A percentile compares a stretch with the other conserved stretches of the same genome.
phyloP scores from a whole-genome alignment of 1,140 invertebrate genomes.

The Littorina saxatilis region DNA sequence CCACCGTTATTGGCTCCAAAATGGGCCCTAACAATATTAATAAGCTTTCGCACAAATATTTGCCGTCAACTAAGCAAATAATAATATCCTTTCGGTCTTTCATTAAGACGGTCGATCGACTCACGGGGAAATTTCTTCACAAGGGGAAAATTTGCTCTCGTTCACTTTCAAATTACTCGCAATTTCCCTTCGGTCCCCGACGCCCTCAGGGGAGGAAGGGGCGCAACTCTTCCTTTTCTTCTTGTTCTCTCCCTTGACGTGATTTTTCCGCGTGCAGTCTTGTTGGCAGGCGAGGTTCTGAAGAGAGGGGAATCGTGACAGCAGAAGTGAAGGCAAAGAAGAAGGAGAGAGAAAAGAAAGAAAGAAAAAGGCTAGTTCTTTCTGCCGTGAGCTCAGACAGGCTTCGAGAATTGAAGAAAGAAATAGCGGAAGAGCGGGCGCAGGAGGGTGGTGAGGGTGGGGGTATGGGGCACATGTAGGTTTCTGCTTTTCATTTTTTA shows the following conservation, averaged over 20 bases:
- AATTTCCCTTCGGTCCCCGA: slow-evolving; percentile 38
- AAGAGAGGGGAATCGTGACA: neutral
- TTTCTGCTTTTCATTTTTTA: too few species aligned
- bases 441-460: neutral
- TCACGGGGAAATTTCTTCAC: slow-evolving; percentile 46
- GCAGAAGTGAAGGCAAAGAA: too few species aligned
- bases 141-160: slow-evolving; percentile 46
- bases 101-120: slow-evolving; percentile 45
- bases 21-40: slow-evolving; percentile 53
- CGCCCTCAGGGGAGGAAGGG: slow-evolving; percentile 24
- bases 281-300: slow-evolving; percentile 16
- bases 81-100: slow-evolving; percentile 50
- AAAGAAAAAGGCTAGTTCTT: too few species aligned
- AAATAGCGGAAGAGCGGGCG: slow-evolving; percentile 7
- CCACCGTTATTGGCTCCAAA: slow-evolving; percentile 50
- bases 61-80: slow-evolving; percentile 47
- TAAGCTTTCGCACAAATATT: slow-evolving; percentile 54
- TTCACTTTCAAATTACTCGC: slow-evolving; percentile 46
- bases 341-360: too few species aligned
- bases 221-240: slow-evolving; percentile 25
- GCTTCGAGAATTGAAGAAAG: neutral
- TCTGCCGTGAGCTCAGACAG: too few species aligned
- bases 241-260: slow-evolving; percentile 27
- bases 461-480: neutral
- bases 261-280: slow-evolving; percentile 32